Evolutionary conservation across 2,113 vertebrate species (phyloP).

Genomic region (Melanerpes formicivorus): DNA sequence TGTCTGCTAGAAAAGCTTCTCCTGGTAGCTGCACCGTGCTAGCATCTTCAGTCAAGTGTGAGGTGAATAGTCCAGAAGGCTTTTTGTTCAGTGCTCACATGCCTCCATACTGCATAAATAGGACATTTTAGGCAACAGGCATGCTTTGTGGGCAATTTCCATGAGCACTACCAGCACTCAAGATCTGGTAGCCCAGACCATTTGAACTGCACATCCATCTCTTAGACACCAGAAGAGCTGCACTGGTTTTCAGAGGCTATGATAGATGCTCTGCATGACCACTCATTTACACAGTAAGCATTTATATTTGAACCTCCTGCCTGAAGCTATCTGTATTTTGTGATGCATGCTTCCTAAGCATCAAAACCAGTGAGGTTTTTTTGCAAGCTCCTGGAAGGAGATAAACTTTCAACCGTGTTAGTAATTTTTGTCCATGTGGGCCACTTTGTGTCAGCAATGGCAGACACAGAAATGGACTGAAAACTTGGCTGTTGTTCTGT

Average conservation of each 20-base stretch:
- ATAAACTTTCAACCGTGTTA: not conserved
- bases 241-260: not conserved
- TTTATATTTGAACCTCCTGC: rapidly evolving
- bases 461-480: not conserved
- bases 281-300: not conserved
- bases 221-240: not conserved
- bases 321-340: not conserved
- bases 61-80: not conserved
- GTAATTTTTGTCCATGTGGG: not conserved
- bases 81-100: not conserved
- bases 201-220: not conserved
- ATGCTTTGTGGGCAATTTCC: not conserved
- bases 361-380: not conserved
- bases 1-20: not conserved
- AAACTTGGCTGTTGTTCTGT: not conserved
- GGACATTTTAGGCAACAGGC: not conserved
- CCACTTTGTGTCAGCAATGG: not conserved
- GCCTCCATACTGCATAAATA: not conserved
- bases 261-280: not conserved
- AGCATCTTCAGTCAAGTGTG: not conserved
- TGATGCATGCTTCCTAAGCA: not conserved
- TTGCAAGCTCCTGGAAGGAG: not conserved
- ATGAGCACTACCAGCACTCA: rapidly evolving
- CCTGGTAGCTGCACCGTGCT: not conserved
- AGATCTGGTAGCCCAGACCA: not conserved